A percentile compares a stretch with the other conserved stretches of the same genome.
Evolutionary conservation across 2,888 invertebrate genomes (phyloP).

Genomic region (Serripes groenlandicus): DNA sequence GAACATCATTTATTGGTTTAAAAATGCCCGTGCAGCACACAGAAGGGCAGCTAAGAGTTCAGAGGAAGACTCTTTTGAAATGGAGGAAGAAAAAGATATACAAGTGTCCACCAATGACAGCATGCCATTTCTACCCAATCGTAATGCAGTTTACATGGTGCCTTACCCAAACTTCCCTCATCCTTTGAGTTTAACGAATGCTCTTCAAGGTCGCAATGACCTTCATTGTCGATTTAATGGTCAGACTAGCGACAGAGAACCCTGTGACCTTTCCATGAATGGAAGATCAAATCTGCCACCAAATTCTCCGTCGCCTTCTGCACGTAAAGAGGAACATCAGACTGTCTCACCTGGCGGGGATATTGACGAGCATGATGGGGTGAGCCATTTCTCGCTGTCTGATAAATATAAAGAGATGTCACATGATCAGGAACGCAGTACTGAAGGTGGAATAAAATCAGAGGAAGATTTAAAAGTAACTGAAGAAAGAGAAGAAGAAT

Average conservation of each 20-base stretch:
- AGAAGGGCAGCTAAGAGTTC: constrained; percentile 90
- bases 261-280: constrained; percentile 74
- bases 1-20: constrained; percentile 95
- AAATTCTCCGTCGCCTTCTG: constrained; percentile 28
- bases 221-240: constrained; percentile 50
- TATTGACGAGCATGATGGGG: constrained; percentile 21
- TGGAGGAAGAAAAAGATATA: constrained; percentile 74
- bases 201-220: constrained; percentile 46
- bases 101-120: constrained; percentile 31
- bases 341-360: constrained; percentile 20
- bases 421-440: background rate
- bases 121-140: constrained; percentile 83
- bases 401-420: background rate
- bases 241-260: constrained; percentile 56
- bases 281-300: constrained; percentile 53
- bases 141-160: constrained; percentile 85
- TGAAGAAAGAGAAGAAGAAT: background rate
- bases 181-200: constrained; percentile 44
- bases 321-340: constrained; percentile 4
- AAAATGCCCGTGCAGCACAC: constrained; percentile 98
- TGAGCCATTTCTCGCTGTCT: background rate
- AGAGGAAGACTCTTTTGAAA: constrained; percentile 79
- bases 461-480: constrained; percentile 28
- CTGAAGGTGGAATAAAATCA: constrained; percentile 3
- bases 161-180: constrained; percentile 79